These are phyloP conservation scores for Oncorhynchus kisutch DNA, from an alignment of 2,113 vertebrate species.

Conservation along the genomic window DNA sequence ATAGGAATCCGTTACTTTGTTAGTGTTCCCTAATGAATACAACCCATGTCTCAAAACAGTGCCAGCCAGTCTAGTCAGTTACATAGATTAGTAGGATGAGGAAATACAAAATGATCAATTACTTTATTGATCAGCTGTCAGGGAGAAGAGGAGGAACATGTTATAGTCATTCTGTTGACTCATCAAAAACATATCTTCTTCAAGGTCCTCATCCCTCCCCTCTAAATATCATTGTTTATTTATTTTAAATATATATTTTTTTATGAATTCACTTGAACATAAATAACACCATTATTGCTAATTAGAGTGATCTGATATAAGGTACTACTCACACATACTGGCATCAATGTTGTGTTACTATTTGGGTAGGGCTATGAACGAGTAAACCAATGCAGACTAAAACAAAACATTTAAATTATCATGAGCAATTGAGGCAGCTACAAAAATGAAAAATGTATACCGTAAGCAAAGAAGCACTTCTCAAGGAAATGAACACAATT, in stretches of 20 bases:
- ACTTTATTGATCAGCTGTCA: conserved; percentile 26
- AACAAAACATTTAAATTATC: conserved; percentile 16
- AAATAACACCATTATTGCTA: conserved; percentile 75
- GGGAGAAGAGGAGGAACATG: neutral
- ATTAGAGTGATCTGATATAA: conserved; percentile 49
- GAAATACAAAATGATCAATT: conserved; percentile 29
- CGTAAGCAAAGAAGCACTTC: conserved; percentile 41
- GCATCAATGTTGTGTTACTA: conserved; percentile 48
- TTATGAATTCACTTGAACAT: conserved; percentile 61
- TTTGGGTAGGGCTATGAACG: conserved; percentile 30
- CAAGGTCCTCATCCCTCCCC: neutral
- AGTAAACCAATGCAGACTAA: conserved; percentile 30
- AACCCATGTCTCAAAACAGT: conserved; percentile 28
- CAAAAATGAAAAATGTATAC: conserved; percentile 20
- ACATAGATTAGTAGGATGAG: neutral
- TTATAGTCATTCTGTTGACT: neutral
- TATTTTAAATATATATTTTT: conserved; percentile 51
- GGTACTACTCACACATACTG: conserved; percentile 47
- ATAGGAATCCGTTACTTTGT: too few species aligned
- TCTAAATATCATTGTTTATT: conserved; percentile 11
- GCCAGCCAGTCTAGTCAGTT: conserved; percentile 24
- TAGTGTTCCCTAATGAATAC: too few species aligned
- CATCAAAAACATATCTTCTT: neutral
- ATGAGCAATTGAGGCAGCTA: conserved; percentile 38
- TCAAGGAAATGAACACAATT: conserved; percentile 9